Conservation (phyloP, 2,113 vertebrate species). For the Nansenia antarctica region DNA sequence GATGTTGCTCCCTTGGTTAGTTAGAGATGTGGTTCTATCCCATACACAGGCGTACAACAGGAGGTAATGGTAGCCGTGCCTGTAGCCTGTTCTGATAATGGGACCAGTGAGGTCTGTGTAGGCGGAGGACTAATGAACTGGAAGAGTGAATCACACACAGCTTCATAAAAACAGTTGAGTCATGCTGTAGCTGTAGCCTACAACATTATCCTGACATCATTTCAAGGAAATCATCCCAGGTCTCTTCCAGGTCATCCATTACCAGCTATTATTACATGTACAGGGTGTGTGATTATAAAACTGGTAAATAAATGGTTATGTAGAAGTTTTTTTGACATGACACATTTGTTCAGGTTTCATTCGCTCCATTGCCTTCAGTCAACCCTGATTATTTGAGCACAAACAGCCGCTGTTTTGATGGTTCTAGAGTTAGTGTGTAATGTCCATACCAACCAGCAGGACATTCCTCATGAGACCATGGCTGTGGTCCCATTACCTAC, state of each 20-base stretch:
- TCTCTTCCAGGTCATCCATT: background rate
- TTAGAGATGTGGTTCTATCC: too few relatives aligned
- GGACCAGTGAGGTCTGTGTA: background rate
- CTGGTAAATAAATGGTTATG: background rate
- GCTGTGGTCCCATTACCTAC: too few relatives aligned
- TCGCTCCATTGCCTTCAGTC: background rate
- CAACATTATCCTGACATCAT: conserved; percentile 33
- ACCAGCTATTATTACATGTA: background rate
- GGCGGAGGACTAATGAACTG: conserved; percentile 41
- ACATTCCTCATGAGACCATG: background rate
- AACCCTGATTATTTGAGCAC: background rate
- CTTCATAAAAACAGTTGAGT: conserved; percentile 45
- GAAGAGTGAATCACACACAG: conserved; percentile 45
- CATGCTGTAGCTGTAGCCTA: too few relatives aligned
- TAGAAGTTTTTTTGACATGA: background rate
- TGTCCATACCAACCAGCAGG: background rate
- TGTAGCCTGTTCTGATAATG: too few relatives aligned
- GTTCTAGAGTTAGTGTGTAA: background rate
- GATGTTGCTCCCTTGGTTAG: too few relatives aligned
- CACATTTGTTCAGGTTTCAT: background rate
- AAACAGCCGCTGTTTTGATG: background rate
- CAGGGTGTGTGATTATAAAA: too few relatives aligned
- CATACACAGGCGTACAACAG: too few relatives aligned
- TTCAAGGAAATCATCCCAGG: conserved; percentile 17
- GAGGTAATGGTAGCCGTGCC: too few relatives aligned